Evolutionary conservation across 1,140 invertebrate genomes (phyloP).

Genomic region (Meloidogyne floridensis): DNA sequence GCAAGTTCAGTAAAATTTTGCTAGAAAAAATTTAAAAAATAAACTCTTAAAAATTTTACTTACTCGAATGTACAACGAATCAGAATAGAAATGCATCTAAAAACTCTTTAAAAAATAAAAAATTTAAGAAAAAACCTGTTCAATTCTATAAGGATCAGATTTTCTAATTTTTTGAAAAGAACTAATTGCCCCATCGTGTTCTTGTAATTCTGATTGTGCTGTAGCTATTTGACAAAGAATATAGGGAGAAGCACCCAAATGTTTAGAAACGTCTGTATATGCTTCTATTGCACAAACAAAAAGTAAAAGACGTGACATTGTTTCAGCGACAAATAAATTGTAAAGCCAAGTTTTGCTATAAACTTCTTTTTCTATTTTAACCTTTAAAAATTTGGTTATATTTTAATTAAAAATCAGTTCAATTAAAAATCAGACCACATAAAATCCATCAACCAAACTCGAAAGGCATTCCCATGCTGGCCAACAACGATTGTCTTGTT

Average conservation of each 20-base stretch:
- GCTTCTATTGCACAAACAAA: slow-evolving; percentile 44
- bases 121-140: slow-evolving; percentile 17
- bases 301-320: slow-evolving; percentile 48
- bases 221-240: slow-evolving; percentile 48
- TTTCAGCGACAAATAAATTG: slow-evolving; percentile 46
- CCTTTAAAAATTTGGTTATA: slow-evolving; percentile 31
- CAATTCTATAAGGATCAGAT: slow-evolving; percentile 55
- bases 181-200: slow-evolving; percentile 55
- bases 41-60: slow-evolving; percentile 3
- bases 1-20: slow-evolving; percentile 89
- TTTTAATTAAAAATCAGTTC: slow-evolving; percentile 1
- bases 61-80: slow-evolving; percentile 57
- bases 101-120: slow-evolving; percentile 29
- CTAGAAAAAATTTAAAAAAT: slow-evolving; percentile 56
- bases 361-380: slow-evolving; percentile 36
- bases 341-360: slow-evolving; percentile 42
- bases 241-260: slow-evolving; percentile 46
- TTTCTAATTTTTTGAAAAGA: slow-evolving; percentile 49
- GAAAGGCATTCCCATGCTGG: slow-evolving; percentile 50
- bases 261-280: slow-evolving; percentile 34
- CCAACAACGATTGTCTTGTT: slow-evolving; percentile 48
- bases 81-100: slow-evolving; percentile 60
- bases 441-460: slow-evolving; percentile 37
- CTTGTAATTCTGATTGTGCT: slow-evolving; percentile 49
- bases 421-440: slow-evolving; percentile 40